Base-by-base conservation (phyloP, 2,797 vertebrate species). In the Chelon labrosus region DNA sequence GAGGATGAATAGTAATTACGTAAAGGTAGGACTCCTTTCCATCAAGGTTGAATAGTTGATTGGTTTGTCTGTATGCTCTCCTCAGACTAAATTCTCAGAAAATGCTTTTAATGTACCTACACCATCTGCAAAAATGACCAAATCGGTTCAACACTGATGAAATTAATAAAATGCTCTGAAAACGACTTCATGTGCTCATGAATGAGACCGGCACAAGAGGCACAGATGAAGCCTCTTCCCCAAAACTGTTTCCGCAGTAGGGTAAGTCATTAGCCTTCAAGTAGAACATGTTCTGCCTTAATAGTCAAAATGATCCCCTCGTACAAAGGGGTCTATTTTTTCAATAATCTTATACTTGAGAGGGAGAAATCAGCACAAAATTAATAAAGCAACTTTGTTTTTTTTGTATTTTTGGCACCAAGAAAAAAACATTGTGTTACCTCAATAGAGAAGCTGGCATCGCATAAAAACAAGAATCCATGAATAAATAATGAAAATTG, bases 401-500 rank as follows among this genome's bases (percentile, higher is more conserved):
- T 31, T 31, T 3, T 70, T 27, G 59, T 74, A 54, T 17, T 31
- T 66, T 72, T 71, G 56, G 59, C 10, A 25, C 39, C 3, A 1
- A 49, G 60, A 19, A 51, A 77, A 59, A 12, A 53, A 61, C 3
- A 41, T 16, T n/a, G 59, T 4, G 47, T 55, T 22, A 59, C 27
- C 50, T 55, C 62, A 55, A 59, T 39, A 75, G 67, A 70, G 63
- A 73, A 31, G 57, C 37, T 39, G 10, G 61, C 41, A 63, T 42
- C 16, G 17, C 31, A 56, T 53, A 68, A 58, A 60, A 62, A 77
- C 60, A 70, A 82, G 73, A 57, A 76, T 0, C 41, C 55, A 85
- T 83, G 56, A 83, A 87, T 87, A 85, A 79, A 76, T 85, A 31
- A 88, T 75, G n/a, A 22, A 11, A 59, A 80, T 73, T 58, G 65